Conservation (phyloP, 1,140 invertebrate genomes). For the Pachypeltis micranthus region DNA sequence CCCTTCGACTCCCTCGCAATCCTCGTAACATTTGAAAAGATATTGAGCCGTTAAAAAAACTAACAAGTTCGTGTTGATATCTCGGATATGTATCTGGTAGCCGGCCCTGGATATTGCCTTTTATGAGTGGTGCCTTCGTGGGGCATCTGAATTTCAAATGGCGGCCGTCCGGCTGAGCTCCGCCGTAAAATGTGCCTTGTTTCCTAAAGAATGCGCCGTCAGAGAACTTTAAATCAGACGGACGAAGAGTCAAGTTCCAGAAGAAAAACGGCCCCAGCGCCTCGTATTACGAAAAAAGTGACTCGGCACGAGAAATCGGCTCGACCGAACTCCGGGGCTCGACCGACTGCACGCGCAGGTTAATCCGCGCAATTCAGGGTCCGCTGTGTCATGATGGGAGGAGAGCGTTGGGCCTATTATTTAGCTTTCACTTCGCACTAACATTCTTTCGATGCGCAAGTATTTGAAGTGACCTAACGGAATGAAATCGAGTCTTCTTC, state of each 20-base stretch:
- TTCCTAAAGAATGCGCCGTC: neutral
- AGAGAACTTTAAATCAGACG: neutral
- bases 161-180: no score
- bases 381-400: no score
- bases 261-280: neutral
- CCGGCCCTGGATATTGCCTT: neutral
- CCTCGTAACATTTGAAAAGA: neutral
- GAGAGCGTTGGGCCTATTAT: no score
- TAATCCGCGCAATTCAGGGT: no score
- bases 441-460: no score
- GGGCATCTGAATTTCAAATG: neutral
- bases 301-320: no score
- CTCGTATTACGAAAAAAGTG: no score
- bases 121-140: neutral
- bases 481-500: no score
- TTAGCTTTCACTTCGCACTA: no score
- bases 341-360: no score
- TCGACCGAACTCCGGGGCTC: no score
- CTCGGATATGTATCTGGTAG: neutral
- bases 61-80: neutral
- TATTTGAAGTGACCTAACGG: no score
- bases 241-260: neutral
- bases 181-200: neutral
- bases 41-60: neutral
- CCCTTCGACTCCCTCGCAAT: neutral